Evolutionary conservation across 2,888 invertebrate species (phyloP), one percentile per base, ranked within the genome.

Genomic region (Melieria omissa): DNA sequence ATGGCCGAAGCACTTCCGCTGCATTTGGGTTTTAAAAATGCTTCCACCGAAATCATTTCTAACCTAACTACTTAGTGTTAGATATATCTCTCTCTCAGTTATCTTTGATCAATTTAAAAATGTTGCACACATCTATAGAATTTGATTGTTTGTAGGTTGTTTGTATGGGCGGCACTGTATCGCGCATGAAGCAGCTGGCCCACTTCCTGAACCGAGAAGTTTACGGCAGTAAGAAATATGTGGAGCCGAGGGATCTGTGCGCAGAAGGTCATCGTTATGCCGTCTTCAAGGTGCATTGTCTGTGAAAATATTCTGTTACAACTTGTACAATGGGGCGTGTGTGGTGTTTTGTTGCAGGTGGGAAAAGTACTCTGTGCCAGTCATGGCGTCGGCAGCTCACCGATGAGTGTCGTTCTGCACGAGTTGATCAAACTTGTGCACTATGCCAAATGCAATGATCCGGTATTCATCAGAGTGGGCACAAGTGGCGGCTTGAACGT

Each of bases 321-420:
- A 57, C 57, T n/a, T 10, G 7, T n/a, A 14, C 9, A 42, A 10
- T 60, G 42, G 41, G 7, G 16, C 4, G 42, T 41, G 9, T 41
- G 42, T 9, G 42, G 7, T 3, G 12, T 41, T 10, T 10, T 8
- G 5, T 8, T 71, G 5, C 14, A 85, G 84, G 80, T 85, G 52
- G 87, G 87, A 0, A 84, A 83, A 0, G 82, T 87, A 0, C 64
- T 87, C 7, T 86, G 85, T 65, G 84, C 81, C 10, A 87, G 86
- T 49, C 99, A 99, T 83, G 99, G 99, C 44, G 98, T 99, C 93
- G 99, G 99, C 3, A 93, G 96, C 73, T 96, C 98, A 0, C 98
- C 99, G 0, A 92, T 98, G 75, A 95, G 96, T n/a, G 97, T 99
- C 75, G 89, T 99, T 66, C 90, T 99, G n/a, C 97, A 98, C 85